Percentiles rank a stretch among this genome's conserved stretches.
Conservation (phyloP, 2,888 invertebrate species). For the Petrolisthes manimaculis region DNA sequence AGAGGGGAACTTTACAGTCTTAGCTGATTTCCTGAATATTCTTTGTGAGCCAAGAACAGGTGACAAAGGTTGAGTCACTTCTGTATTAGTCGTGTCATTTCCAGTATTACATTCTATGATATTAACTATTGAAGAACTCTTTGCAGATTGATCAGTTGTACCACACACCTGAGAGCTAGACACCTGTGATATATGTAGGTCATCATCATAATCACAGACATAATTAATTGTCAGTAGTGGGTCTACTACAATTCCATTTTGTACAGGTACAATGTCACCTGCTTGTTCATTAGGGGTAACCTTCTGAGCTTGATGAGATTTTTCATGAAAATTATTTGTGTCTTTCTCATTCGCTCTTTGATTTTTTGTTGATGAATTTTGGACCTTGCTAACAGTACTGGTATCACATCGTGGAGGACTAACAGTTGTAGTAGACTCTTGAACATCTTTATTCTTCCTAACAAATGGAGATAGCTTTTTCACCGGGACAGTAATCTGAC, state of each 20-base stretch:
- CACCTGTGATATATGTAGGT: background rate
- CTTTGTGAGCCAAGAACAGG: conserved; percentile 20
- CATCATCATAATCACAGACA: background rate
- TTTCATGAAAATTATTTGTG: too few relatives aligned
- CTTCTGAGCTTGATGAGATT: too few relatives aligned
- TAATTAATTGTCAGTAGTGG: background rate
- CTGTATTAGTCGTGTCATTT: background rate
- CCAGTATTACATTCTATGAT: too few relatives aligned
- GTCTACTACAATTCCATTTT: background rate
- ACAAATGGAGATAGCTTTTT: background rate
- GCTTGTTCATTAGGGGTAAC: too few relatives aligned
- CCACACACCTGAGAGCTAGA: background rate
- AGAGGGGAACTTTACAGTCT: background rate
- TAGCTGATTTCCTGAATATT: background rate
- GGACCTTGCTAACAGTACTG: too few relatives aligned
- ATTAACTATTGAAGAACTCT: background rate
- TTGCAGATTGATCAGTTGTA: background rate
- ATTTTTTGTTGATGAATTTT: too few relatives aligned
- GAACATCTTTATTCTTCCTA: background rate
- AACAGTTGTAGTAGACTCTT: too few relatives aligned
- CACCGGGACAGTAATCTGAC: background rate
- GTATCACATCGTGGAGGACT: too few relatives aligned
- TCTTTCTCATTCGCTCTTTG: too few relatives aligned
- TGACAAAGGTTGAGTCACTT: background rate
- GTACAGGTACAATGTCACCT: background rate